phyloP scores from a whole-genome alignment of 53 echinoderm and acorn worm genomes.

The Zoroaster sp. region DNA sequence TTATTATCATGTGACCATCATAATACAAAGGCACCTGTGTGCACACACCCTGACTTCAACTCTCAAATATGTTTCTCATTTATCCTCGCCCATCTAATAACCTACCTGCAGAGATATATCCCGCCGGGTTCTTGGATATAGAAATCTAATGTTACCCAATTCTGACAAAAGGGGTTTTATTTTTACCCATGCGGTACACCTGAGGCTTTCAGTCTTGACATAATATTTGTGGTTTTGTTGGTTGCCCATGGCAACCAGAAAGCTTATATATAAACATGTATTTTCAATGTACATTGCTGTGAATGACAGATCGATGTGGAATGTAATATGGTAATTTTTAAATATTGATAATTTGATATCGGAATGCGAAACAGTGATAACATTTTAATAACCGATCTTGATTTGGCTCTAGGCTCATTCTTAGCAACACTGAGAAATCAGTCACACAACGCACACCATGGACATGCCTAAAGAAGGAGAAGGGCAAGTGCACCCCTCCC shows the following conservation, averaged over 20 bases:
- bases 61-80: slow-evolving; percentile 14
- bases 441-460: too few relatives aligned
- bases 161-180: slow-evolving; percentile 38
- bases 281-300: neutral
- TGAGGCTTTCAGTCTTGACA: too few relatives aligned
- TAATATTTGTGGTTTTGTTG: neutral
- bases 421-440: too few relatives aligned
- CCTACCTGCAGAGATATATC: slow-evolving; percentile 23
- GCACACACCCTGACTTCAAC: neutral
- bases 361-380: too few relatives aligned
- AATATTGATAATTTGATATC: too few relatives aligned
- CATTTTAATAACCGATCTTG: too few relatives aligned
- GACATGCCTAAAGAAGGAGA: too few relatives aligned
- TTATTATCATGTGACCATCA: too few relatives aligned
- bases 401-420: neutral
- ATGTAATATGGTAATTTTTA: too few relatives aligned
- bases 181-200: slow-evolving; percentile 16
- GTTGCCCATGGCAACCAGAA: slow-evolving; percentile 24
- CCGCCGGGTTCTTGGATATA: slow-evolving; percentile 35
- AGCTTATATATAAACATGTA: neutral
- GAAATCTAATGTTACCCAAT: slow-evolving; percentile 41
- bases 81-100: neutral
- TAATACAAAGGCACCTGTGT: neutral
- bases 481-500: too few relatives aligned
- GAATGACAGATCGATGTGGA: neutral